Evolutionary conservation across 2,113 vertebrate species (phyloP).

Genomic region (Plecturocebus donacophilus): DNA sequence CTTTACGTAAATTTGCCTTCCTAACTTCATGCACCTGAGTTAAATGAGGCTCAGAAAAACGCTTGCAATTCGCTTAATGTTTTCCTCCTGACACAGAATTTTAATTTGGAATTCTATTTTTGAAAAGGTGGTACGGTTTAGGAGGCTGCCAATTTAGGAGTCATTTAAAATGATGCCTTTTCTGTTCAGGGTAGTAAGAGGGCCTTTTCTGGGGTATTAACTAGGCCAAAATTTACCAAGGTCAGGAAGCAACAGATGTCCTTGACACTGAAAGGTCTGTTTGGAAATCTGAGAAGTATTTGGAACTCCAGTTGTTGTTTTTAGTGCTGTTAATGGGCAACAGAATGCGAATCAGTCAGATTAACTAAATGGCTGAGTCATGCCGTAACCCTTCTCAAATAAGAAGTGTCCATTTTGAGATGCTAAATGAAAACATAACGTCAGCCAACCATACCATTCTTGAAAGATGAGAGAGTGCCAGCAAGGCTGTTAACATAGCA

Average conservation of each 20-base stretch:
- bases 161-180: constrained; percentile 68
- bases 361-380: constrained; percentile 88
- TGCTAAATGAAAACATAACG: constrained; percentile 86
- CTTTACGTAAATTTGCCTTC: constrained; percentile 75
- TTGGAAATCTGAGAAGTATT: constrained; percentile 74
- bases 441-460: constrained; percentile 83
- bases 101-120: constrained; percentile 82
- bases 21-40: constrained; percentile 68
- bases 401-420: constrained; percentile 86
- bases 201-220: constrained; percentile 57
- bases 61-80: constrained; percentile 70
- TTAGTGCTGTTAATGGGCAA: constrained; percentile 84
- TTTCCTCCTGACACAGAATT: constrained; percentile 76
- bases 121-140: constrained; percentile 66
- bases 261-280: constrained; percentile 73
- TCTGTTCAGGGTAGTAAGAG: constrained; percentile 60
- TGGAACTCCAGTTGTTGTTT: constrained; percentile 82
- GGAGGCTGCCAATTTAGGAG: constrained; percentile 68
- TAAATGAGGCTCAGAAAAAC: constrained; percentile 77
- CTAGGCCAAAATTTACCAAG: constrained; percentile 60
- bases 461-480: constrained; percentile 84
- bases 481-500: constrained; percentile 80
- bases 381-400: constrained; percentile 84
- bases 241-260: constrained; percentile 59
- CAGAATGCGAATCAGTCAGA: constrained; percentile 88